Percentiles rank a stretch among this genome's conserved stretches.
phyloP scores from a whole-genome alignment of 2,113 vertebrate species.

The Columba livia region DNA sequence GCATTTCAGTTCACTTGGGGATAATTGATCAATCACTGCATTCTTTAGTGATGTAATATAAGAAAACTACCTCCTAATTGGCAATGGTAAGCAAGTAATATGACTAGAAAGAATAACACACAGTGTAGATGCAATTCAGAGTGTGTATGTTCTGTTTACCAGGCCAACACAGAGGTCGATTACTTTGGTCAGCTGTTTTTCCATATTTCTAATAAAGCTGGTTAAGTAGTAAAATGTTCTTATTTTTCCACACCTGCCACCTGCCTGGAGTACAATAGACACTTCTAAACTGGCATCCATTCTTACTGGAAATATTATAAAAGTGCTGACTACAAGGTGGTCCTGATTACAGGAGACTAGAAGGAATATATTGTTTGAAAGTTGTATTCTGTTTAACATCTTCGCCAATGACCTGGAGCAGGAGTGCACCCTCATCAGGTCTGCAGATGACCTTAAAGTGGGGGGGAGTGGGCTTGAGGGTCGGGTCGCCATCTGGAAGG shows the following conservation, averaged over 20 bases:
- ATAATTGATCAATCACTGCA: conserved; percentile 13
- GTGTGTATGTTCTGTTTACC: conserved; percentile 1
- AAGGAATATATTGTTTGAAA: neutral
- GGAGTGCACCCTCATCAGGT: neutral
- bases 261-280: neutral
- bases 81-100: neutral
- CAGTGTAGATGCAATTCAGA: neutral
- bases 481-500: neutral
- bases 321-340: neutral
- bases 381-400: neutral
- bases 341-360: neutral
- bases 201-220: neutral
- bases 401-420: neutral
- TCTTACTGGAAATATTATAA: neutral
- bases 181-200: neutral
- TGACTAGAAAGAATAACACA: neutral
- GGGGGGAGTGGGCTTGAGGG: neutral
- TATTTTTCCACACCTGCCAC: conserved; percentile 41
- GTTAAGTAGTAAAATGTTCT: conserved; percentile 3
- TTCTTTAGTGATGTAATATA: neutral
- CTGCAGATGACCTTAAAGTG: neutral
- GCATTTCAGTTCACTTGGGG: neutral
- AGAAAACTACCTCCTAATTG: conserved; percentile 10
- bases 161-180: neutral
- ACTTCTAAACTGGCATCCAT: neutral